Base-by-base conservation (phyloP, 2,113 vertebrate genomes). In the Trogon surrucura region DNA sequence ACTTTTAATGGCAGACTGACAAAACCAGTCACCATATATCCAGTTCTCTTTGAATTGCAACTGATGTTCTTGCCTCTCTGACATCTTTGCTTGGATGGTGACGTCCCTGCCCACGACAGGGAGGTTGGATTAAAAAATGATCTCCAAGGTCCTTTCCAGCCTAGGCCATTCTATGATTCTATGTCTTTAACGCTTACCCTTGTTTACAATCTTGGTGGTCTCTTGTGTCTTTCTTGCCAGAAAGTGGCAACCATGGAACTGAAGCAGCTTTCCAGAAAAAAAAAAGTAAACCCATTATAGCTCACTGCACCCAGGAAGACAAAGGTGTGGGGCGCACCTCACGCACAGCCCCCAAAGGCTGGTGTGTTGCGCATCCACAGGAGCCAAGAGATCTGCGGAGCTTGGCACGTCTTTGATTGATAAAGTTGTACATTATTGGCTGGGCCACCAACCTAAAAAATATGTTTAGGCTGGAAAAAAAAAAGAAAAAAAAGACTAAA, bases 281-380 rank as follows among this genome's bases (percentile, higher is more conserved):
- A 48, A 34, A 12, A 13, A 2, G 3, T 15, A 13, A 69, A 26
- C 7, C 5, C 16, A 3, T 41, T 45, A 25, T 27, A 23, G 10
- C n/a, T 73, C 22, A 30, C 57, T 71, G 32, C 16, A 56, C 8
- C 18, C 25, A 4, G 19, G 34, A 51, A 38, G 50, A 51, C 61
- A 89, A 18, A 74, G 65, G 23, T 3, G 0, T 47, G 29, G 53
- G 20, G 4, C 34, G 4, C 32, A 60, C 19, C 5, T 69, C 7
- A 5, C n/a, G 53, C 27, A 50, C 12, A 32, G 29, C 22, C 38
- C 41, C 27, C 2, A 0, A 48, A 51, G 32, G 11, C n/a, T 66
- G 53, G 15, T 0, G 0, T 11, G 16, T 27, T 69, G 17, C 10
- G 25, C 22, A 66, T 10, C 62, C 34, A 6, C 54, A n/a, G 69